Conservation (phyloP, 2,797 vertebrate species). For the Chelonia mydas region DNA sequence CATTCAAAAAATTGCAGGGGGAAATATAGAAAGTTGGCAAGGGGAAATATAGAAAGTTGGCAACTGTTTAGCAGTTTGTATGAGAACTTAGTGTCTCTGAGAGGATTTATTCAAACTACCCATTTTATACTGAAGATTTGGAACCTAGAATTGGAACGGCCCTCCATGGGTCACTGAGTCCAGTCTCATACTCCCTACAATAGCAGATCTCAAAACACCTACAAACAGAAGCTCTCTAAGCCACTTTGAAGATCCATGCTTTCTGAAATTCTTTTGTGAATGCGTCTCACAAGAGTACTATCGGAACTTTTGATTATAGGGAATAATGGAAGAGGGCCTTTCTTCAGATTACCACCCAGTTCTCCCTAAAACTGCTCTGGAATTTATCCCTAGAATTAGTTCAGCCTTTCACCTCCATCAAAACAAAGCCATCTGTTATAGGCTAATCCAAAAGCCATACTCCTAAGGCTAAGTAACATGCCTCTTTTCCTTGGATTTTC, state of each 20-base stretch:
- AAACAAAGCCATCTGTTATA: slow-evolving; percentile 74
- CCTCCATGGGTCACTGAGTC: background rate
- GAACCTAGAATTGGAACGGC: background rate
- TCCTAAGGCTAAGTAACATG: slow-evolving; percentile 50
- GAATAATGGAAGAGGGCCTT: slow-evolving; percentile 12
- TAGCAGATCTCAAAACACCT: background rate
- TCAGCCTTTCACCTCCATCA: slow-evolving; percentile 76
- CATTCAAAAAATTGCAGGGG: background rate
- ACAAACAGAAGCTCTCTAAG: background rate
- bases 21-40: background rate
- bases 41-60: background rate
- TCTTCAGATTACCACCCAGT: slow-evolving; percentile 28
- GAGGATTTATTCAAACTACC: background rate
- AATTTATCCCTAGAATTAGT: slow-evolving; percentile 75
- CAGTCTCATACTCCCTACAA: too few species aligned
- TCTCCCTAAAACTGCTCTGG: slow-evolving; percentile 74
- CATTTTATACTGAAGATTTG: background rate
- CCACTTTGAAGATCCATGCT: slow-evolving; percentile 38
- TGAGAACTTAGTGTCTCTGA: background rate
- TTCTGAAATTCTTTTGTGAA: slow-evolving; percentile 47
- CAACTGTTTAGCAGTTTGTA: background rate
- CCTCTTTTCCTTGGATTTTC: slow-evolving; percentile 24
- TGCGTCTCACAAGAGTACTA: slow-evolving; percentile 33
- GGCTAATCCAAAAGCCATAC: slow-evolving; percentile 78
- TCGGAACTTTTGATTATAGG: slow-evolving; percentile 18